phyloP scores from a whole-genome alignment of 2,888 invertebrate genomes.

The Trichopria drosophilae region DNA sequence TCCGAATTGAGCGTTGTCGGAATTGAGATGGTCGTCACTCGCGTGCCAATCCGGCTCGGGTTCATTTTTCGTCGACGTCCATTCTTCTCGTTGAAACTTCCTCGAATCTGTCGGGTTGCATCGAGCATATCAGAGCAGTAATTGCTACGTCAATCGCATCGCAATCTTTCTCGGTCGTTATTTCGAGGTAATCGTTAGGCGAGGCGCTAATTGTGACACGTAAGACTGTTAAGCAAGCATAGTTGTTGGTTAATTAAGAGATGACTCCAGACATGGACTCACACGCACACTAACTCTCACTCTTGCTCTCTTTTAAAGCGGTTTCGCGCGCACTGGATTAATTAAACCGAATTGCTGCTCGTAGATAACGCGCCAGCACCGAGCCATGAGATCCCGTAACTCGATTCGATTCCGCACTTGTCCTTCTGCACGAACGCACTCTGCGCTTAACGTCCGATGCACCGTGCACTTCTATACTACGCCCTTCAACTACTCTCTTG shows the following conservation, averaged over 20 bases:
- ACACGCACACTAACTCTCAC: constrained; percentile 4
- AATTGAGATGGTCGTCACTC: no score
- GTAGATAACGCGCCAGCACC: background rate
- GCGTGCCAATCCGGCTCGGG: no score
- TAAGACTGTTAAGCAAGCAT: constrained; percentile 51
- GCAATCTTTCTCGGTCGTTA: constrained; percentile 13
- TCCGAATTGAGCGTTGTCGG: no score
- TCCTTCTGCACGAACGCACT: no score
- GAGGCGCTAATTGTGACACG: constrained; percentile 51
- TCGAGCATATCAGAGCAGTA: no score
- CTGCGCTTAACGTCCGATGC: no score
- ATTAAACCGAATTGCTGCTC: constrained; percentile 47
- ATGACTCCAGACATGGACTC: constrained; percentile 40
- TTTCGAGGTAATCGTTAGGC: background rate
- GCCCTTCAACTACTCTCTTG: no score
- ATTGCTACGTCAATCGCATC: constrained; percentile 24
- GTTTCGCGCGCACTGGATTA: constrained; percentile 39
- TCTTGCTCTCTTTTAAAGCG: background rate
- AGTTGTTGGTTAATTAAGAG: constrained; percentile 53
- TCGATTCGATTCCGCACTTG: constrained; percentile 36
- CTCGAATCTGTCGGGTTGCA: no score
- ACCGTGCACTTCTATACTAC: no score
- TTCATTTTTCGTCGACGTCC: no score
- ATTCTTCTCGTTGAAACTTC: no score
- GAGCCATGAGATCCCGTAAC: constrained; percentile 37